phyloP scores from a whole-genome alignment of 2,888 invertebrate species.

The Drosophila aldrichi region DNA sequence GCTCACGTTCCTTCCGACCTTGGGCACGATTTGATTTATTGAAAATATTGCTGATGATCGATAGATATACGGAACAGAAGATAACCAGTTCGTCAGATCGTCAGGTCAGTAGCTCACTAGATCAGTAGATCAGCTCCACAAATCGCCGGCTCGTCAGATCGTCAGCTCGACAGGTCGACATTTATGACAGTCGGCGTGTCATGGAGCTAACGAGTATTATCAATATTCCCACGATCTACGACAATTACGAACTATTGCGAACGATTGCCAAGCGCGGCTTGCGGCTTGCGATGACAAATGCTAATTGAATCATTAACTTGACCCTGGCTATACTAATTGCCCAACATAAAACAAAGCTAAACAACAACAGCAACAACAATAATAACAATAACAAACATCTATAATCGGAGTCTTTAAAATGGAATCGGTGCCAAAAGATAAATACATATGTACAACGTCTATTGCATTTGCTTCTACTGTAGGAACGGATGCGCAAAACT shows the following conservation, averaged over 20 bases:
- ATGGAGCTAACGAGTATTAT: constrained; percentile 49
- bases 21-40: constrained; percentile 18
- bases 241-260: constrained; percentile 61
- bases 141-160: neutral
- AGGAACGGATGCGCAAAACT: constrained; percentile 31
- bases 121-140: neutral
- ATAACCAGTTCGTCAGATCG: neutral
- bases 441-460: neutral
- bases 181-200: constrained; percentile 34
- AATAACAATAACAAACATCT: constrained; percentile 20
- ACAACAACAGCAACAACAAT: constrained; percentile 29
- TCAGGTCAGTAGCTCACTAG: neutral
- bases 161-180: neutral
- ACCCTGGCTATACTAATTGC: constrained; percentile 71
- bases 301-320: constrained; percentile 77
- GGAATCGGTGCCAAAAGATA: constrained; percentile 37
- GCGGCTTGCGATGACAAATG: constrained; percentile 70
- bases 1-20: no score
- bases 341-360: constrained; percentile 65
- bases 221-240: constrained; percentile 75
- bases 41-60: constrained; percentile 18
- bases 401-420: constrained; percentile 31
- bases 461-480: constrained; percentile 1
- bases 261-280: constrained; percentile 19
- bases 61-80: neutral